These are phyloP conservation scores for Caerostris darwini DNA, from an alignment of 1,140 invertebrate genomes.

Conservation along the genomic window DNA sequence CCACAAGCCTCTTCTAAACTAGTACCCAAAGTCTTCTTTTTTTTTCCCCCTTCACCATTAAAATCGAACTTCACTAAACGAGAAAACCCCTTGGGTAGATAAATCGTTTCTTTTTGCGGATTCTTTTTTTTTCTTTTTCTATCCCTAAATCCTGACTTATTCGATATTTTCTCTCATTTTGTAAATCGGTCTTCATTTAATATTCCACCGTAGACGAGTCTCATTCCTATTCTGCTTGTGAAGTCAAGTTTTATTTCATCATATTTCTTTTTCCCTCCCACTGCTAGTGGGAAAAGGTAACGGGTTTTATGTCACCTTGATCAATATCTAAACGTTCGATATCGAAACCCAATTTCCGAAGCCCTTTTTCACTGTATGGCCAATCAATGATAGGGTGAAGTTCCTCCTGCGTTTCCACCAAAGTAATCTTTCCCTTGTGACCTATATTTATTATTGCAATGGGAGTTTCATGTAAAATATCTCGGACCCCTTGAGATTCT, in stretches of 20 bases:
- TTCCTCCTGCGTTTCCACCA: slow-evolving; percentile 31
- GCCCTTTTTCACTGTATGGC: slow-evolving; percentile 17
- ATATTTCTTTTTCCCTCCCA: slow-evolving; percentile 17
- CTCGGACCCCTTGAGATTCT: no score
- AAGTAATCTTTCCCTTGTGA: background rate
- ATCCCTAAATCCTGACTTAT: slow-evolving; percentile 42
- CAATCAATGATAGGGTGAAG: slow-evolving; percentile 51
- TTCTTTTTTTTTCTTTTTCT: background rate
- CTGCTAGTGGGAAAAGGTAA: slow-evolving; percentile 43
- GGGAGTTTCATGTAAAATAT: no score
- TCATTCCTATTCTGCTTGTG: slow-evolving; percentile 35
- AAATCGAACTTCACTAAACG: slow-evolving; percentile 58
- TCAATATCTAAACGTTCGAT: slow-evolving; percentile 60
- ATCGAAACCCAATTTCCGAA: slow-evolving; percentile 69
- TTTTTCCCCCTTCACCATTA: slow-evolving; percentile 13
- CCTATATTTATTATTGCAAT: background rate
- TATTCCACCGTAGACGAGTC: background rate
- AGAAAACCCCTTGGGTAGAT: slow-evolving; percentile 45
- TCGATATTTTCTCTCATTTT: slow-evolving; percentile 65
- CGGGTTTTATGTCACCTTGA: slow-evolving; percentile 69
- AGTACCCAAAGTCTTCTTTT: background rate
- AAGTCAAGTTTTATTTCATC: slow-evolving; percentile 31
- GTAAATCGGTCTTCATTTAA: slow-evolving; percentile 66
- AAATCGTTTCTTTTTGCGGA: slow-evolving; percentile 52
- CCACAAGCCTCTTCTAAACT: background rate